These are phyloP conservation scores for Silurus asotus DNA, from an alignment of 2,113 vertebrate genomes.

Conservation along the genomic window DNA sequence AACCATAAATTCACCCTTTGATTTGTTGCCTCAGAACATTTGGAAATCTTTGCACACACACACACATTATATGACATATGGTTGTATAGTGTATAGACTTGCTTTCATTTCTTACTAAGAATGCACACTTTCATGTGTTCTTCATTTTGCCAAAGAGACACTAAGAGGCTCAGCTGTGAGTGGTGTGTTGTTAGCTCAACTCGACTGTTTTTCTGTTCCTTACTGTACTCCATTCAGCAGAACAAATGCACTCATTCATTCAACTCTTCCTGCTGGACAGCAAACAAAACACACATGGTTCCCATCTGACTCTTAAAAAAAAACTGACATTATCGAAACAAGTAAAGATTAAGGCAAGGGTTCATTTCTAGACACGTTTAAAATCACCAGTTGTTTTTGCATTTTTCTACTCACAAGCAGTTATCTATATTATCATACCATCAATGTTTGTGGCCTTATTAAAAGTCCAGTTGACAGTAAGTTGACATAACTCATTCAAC, in stretches of 20 bases:
- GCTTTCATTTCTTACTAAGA: not conserved
- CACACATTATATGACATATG: not conserved
- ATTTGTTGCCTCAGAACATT: not conserved
- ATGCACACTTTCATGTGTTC: not conserved
- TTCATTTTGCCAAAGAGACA: not conserved
- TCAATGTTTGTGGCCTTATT: not conserved
- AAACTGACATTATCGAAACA: not conserved
- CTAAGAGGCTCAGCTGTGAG: not conserved
- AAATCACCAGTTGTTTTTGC: not conserved
- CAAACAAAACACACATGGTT: conserved; percentile 16
- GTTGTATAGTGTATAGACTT: not conserved
- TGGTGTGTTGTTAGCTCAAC: not conserved
- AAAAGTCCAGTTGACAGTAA: not conserved
- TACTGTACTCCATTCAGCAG: conserved; percentile 14
- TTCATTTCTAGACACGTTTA: not conserved
- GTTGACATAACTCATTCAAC: not conserved
- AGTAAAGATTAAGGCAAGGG: not conserved
- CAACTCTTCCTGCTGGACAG: not conserved
- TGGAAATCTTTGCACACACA: not conserved
- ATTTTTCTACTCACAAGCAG: not conserved
- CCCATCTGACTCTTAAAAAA: not conserved
- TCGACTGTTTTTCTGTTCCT: not conserved
- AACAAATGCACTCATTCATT: conserved; percentile 29
- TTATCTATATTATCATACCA: not conserved
- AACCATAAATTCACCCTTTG: not conserved